These are phyloP conservation scores for Gadus chalcogrammus DNA, from an alignment of 2,113 vertebrate species.

Conservation along the genomic window DNA sequence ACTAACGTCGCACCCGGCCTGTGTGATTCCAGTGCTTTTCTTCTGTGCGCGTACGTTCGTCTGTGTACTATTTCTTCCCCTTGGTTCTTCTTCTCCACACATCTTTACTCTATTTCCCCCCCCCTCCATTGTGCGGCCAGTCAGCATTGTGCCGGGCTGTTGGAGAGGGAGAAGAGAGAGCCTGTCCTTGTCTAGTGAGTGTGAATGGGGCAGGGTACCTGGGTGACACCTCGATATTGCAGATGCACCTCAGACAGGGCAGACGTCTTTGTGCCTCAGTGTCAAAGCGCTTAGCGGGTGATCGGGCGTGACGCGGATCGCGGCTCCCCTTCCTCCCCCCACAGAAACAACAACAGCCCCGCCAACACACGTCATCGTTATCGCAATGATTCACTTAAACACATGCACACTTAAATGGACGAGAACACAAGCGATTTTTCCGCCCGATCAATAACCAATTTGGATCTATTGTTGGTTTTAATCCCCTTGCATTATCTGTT, in stretches of 20 bases:
- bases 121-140: conserved; percentile 49
- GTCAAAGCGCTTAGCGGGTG: conserved; percentile 60
- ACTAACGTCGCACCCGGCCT: too few species aligned
- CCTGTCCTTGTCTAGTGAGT: conserved; percentile 46
- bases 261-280: conserved; percentile 50
- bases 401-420: conserved; percentile 50
- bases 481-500: conserved; percentile 68
- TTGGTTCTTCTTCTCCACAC: conserved; percentile 31
- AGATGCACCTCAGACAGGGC: conserved; percentile 57
- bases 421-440: conserved; percentile 58
- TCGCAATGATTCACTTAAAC: conserved; percentile 69
- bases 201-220: conserved; percentile 41
- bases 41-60: conserved; percentile 3
- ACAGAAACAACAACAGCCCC: not conserved
- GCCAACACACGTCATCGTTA: conserved; percentile 25
- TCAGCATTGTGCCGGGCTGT: conserved; percentile 29
- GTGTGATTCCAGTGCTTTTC: not conserved
- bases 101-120: conserved; percentile 43
- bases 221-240: conserved; percentile 36
- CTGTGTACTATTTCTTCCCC: conserved; percentile 1
- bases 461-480: conserved; percentile 71
- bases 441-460: conserved; percentile 75
- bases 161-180: conserved; percentile 26
- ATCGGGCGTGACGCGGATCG: conserved; percentile 39
- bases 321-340: too few species aligned